phyloP scores from a whole-genome alignment of 2,113 vertebrate species.

The Tachuris rubrigastra region DNA sequence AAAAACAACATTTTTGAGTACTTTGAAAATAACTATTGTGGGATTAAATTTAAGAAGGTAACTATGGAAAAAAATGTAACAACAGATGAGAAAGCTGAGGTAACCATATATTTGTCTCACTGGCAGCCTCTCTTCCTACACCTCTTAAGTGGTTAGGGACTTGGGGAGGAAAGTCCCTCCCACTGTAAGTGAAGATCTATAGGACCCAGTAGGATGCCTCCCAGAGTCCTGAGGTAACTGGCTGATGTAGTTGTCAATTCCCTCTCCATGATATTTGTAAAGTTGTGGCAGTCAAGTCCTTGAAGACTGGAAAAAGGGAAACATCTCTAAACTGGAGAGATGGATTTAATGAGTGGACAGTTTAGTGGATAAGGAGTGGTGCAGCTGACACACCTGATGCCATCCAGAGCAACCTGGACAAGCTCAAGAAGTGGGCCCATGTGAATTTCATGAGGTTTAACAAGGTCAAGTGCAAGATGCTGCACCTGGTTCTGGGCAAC shows the following conservation, averaged over 20 bases:
- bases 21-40: background rate
- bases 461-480: background rate
- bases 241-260: background rate
- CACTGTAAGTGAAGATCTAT: background rate
- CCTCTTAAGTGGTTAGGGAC: background rate
- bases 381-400: background rate
- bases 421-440: fast-evolving
- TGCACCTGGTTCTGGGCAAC: background rate
- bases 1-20: slow-evolving; percentile 37
- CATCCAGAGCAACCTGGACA: background rate
- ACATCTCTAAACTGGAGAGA: background rate
- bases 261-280: background rate
- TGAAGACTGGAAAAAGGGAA: background rate
- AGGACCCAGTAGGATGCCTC: background rate
- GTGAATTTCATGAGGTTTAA: background rate
- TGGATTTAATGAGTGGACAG: background rate
- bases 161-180: background rate
- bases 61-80: background rate
- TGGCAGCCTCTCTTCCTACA: background rate
- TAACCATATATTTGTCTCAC: background rate
- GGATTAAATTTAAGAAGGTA: background rate
- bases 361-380: background rate
- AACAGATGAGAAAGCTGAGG: background rate
- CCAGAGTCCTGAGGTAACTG: background rate
- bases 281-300: background rate